phyloP scores from a whole-genome alignment of 2,888 invertebrate species.

The Metellina segmentata region DNA sequence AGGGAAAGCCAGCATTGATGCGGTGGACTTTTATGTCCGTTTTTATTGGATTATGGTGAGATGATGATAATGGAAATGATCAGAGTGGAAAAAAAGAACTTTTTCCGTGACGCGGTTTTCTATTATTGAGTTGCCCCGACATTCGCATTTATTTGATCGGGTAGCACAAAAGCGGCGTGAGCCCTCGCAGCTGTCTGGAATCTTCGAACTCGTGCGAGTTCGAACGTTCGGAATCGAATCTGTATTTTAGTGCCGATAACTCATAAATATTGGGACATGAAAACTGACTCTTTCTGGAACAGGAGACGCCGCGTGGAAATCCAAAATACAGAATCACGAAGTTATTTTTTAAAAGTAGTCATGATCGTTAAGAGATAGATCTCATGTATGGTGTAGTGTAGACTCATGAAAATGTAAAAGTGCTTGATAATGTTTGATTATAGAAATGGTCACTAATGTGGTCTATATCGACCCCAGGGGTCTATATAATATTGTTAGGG shows the following conservation, averaged over 20 bases:
- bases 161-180: neutral
- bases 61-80: conserved; percentile 30
- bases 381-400: neutral
- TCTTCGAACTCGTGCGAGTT: neutral
- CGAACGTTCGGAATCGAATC: neutral
- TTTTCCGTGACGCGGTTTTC: neutral
- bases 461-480: no score
- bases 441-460: no score
- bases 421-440: neutral
- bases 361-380: neutral
- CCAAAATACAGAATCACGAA: neutral
- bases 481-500: no score
- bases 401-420: neutral
- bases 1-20: neutral
- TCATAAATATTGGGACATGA: neutral
- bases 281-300: neutral
- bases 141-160: no score
- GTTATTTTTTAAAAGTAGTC: neutral
- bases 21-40: conserved; percentile 10
- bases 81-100: neutral
- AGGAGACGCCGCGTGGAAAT: neutral
- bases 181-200: neutral
- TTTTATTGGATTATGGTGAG: conserved; percentile 20
- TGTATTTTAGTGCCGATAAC: neutral
- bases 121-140: neutral